A percentile compares a stretch with the other conserved stretches of the same genome.
Conservation (phyloP, 2,888 invertebrate species). For the Andrena trimmerana region DNA sequence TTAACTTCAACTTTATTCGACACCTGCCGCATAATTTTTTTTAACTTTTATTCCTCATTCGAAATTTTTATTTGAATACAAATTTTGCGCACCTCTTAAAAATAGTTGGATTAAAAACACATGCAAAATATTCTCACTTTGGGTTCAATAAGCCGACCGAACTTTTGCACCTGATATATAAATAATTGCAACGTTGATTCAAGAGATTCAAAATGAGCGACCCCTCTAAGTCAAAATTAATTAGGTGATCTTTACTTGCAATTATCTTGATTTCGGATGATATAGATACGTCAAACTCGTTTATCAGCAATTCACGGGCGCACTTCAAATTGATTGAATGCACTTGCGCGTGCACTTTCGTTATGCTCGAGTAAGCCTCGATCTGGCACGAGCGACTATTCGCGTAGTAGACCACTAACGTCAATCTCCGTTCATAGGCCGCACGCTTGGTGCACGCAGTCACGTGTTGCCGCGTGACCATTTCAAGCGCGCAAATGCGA, state of each 20-base stretch:
- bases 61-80: too few species aligned
- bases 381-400: conserved; percentile 53
- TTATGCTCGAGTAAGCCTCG: conserved; percentile 67
- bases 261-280: neutral
- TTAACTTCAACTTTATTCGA: too few species aligned
- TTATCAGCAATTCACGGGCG: conserved; percentile 59
- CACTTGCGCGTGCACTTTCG: conserved; percentile 63
- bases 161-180: neutral
- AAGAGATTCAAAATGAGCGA: neutral
- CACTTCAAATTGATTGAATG: conserved; percentile 65
- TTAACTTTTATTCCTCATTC: too few species aligned
- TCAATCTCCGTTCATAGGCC: conserved; percentile 57
- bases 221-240: neutral
- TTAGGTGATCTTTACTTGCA: neutral
- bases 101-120: too few species aligned
- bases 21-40: too few species aligned
- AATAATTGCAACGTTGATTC: neutral
- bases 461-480: conserved; percentile 42
- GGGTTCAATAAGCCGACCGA: neutral
- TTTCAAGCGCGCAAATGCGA: conserved; percentile 36
- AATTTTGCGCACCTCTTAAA: too few species aligned
- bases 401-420: conserved; percentile 27
- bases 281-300: conserved; percentile 29
- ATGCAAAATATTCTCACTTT: too few species aligned
- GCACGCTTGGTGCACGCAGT: conserved; percentile 48